A percentile compares a stretch with the other conserved stretches of the same genome.
phyloP scores from a whole-genome alignment of 2,797 vertebrate species.

The Acrocephalus scirpaceus region DNA sequence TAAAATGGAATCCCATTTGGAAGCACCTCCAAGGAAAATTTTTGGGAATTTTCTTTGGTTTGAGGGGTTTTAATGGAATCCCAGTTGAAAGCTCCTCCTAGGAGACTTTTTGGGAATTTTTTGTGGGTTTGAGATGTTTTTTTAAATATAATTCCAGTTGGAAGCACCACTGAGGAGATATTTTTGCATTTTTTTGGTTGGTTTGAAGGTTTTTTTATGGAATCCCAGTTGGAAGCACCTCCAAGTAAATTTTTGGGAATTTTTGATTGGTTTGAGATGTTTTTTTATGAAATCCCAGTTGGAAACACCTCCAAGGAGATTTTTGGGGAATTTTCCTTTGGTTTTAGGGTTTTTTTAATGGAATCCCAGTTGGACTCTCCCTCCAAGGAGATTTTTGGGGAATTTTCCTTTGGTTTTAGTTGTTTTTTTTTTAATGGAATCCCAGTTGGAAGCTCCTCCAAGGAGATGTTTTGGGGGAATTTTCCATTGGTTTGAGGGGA shows the following conservation, averaged over 20 bases:
- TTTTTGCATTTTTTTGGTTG: no score
- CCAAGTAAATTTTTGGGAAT: rapidly evolving
- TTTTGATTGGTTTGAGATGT: rapidly evolving
- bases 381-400: rapidly evolving
- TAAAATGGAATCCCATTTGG: no score
- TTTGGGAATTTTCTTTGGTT: no score
- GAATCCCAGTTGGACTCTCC: no score
- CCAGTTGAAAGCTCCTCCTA: no score
- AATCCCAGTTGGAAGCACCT: background rate
- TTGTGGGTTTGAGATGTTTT: no score
- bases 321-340: background rate
- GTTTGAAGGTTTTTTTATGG: background rate
- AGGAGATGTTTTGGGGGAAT: background rate
- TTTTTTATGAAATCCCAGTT: background rate
- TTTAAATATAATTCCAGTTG: no score
- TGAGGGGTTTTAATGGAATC: no score
- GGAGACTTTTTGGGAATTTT: no score
- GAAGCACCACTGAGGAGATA: no score
- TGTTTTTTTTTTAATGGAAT: background rate
- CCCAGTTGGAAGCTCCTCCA: rapidly evolving
- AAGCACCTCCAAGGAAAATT: no score
- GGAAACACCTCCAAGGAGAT: rapidly evolving
- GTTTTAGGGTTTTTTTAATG: no score
- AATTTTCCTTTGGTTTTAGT: background rate
- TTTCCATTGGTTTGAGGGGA: background rate